Conservation (phyloP, 2,888 invertebrate species). For the Tachina grossa region DNA sequence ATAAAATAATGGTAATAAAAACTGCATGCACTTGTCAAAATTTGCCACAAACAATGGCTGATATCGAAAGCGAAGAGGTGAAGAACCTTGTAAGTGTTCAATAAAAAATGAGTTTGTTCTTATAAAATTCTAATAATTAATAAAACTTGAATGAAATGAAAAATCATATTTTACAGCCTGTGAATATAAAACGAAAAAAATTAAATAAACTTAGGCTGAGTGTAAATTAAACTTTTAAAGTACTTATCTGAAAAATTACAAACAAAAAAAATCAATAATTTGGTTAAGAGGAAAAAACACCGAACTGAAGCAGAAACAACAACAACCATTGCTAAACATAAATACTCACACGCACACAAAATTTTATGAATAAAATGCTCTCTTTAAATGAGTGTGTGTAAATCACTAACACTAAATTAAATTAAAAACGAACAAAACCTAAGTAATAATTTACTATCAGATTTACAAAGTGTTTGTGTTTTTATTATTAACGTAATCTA, state of each 20-base stretch:
- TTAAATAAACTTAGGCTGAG: neutral
- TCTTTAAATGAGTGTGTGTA: neutral
- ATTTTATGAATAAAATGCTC: constrained; percentile 3
- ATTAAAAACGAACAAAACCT: constrained; percentile 32
- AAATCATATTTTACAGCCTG: neutral
- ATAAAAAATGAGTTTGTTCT: constrained; percentile 87
- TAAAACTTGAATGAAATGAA: constrained; percentile 3
- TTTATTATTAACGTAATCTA: constrained; percentile 2
- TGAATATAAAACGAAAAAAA: constrained; percentile 3
- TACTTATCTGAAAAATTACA: constrained; percentile 1
- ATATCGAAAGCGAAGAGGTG: constrained; percentile 91
- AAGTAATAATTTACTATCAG: constrained; percentile 39
- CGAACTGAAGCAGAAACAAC: constrained; percentile 45
- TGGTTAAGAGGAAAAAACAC: constrained; percentile 33
- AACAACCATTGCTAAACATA: constrained; percentile 32
- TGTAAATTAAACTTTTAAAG: constrained; percentile 22
- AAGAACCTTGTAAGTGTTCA: constrained; percentile 74
- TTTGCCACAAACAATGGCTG: constrained; percentile 84
- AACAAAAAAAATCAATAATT: constrained; percentile 55
- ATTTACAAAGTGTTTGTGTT: constrained; percentile 19
- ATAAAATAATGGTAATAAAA: constrained; percentile 42
- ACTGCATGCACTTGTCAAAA: constrained; percentile 52
- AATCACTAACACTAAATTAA: constrained; percentile 38
- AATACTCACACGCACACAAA: neutral
- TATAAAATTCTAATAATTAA: constrained; percentile 82